Percentiles rank a stretch among this genome's conserved stretches.
These are phyloP conservation scores for Colossoma macropomum DNA, from an alignment of 2,113 vertebrate genomes.

Conservation along the genomic window DNA sequence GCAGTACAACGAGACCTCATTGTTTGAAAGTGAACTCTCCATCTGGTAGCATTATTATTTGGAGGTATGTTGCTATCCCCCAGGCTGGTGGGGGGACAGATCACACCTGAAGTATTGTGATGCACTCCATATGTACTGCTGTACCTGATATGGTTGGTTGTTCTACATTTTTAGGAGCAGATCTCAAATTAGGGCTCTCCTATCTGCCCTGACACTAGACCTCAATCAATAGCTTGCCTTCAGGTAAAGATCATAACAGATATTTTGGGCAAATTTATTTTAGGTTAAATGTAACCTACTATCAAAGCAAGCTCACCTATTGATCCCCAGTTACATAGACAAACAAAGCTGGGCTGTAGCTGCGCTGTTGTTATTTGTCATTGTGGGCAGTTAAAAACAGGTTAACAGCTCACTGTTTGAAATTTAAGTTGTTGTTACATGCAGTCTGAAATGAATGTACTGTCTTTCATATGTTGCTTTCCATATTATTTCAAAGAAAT, in stretches of 20 bases:
- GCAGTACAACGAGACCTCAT: conserved; percentile 54
- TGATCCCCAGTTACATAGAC: no score
- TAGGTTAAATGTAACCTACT: background rate
- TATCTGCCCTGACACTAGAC: background rate
- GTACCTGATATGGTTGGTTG: conserved; percentile 54
- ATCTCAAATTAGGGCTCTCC: conserved; percentile 24
- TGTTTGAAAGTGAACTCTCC: conserved; percentile 57
- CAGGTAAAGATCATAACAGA: background rate
- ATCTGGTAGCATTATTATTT: conserved; percentile 45
- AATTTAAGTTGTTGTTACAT: no score
- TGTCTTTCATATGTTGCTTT: conserved; percentile 22
- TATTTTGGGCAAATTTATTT: background rate
- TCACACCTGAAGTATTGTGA: conserved; percentile 51
- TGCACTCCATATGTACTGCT: conserved; percentile 45
- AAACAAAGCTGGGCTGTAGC: no score
- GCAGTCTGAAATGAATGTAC: background rate
- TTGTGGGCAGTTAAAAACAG: no score
- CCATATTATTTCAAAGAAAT: conserved; percentile 71
- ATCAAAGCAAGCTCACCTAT: no score
- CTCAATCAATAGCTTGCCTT: background rate
- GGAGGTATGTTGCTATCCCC: conserved; percentile 48
- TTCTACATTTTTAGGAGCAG: conserved; percentile 62
- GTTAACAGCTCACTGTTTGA: no score
- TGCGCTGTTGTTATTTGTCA: no score
- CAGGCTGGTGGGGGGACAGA: conserved; percentile 47